Percentiles rank a stretch among this genome's conserved stretches.
These are phyloP conservation scores for Iphiclides podalirius DNA, from an alignment of 2,888 invertebrate species.

Conservation along the genomic window DNA sequence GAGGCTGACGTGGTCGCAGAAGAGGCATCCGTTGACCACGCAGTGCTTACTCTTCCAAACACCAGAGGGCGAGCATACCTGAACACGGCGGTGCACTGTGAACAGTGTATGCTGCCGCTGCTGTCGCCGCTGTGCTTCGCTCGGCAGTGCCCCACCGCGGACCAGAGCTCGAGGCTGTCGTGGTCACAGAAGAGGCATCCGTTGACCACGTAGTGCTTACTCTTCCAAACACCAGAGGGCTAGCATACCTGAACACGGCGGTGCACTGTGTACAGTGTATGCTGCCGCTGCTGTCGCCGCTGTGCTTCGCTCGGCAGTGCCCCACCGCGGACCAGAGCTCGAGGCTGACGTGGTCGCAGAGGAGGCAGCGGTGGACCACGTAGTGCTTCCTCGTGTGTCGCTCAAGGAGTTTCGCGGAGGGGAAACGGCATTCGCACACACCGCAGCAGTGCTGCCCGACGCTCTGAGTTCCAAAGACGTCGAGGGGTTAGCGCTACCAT, in stretches of 20 bases:
- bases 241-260: slow-evolving; percentile 34
- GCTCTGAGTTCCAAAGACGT: slow-evolving; percentile 35
- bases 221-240: too few species aligned
- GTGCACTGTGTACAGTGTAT: slow-evolving; percentile 50
- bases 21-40: too few species aligned
- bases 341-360: slow-evolving; percentile 41
- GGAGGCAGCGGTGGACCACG: slow-evolving; percentile 37
- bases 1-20: too few species aligned
- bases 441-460: slow-evolving; percentile 39
- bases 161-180: slow-evolving; percentile 33
- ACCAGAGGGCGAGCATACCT: slow-evolving; percentile 32
- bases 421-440: slow-evolving; percentile 42
- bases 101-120: slow-evolving; percentile 42
- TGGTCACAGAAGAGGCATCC: slow-evolving; percentile 45
- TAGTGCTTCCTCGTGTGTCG: slow-evolving; percentile 43
- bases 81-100: slow-evolving; percentile 37
- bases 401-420: slow-evolving; percentile 13
- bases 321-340: slow-evolving; percentile 35
- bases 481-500: too few species aligned
- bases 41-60: too few species aligned
- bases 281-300: slow-evolving; percentile 28
- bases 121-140: slow-evolving; percentile 41
- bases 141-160: slow-evolving; percentile 38
- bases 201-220: slow-evolving; percentile 41
- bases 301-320: slow-evolving; percentile 45